Percentiles rank a stretch among this genome's conserved stretches.
These are phyloP conservation scores for Rhinatrema bivittatum DNA, from an alignment of 2,797 vertebrate genomes.

Conservation along the genomic window DNA sequence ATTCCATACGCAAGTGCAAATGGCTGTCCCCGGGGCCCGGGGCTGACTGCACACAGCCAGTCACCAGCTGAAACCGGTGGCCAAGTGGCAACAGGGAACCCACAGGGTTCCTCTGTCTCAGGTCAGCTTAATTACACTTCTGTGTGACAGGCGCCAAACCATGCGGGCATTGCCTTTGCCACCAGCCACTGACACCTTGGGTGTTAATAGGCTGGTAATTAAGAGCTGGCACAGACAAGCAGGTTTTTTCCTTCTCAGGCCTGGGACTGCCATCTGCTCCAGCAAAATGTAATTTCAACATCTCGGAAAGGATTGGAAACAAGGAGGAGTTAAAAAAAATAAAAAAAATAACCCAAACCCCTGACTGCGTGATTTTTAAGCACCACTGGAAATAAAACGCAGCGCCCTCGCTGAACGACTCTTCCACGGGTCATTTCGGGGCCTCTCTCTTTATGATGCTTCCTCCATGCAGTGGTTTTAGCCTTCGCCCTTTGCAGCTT, in stretches of 20 bases:
- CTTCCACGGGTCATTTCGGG: too few species aligned
- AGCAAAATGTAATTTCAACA: too few species aligned
- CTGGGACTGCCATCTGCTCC: constrained; percentile 64
- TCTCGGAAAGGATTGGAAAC: too few species aligned
- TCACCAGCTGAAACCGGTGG: constrained; percentile 47
- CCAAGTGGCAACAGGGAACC: constrained; percentile 54
- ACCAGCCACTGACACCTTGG: constrained; percentile 71
- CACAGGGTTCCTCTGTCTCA: constrained; percentile 49
- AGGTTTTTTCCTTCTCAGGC: constrained; percentile 63
- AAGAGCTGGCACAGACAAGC: constrained; percentile 64
- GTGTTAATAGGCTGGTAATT: constrained; percentile 81
- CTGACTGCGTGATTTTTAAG: too few species aligned
- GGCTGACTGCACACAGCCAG: constrained; percentile 43
- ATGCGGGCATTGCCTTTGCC: constrained; percentile 64
- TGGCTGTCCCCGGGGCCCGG: constrained; percentile 31
- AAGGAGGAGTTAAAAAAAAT: too few species aligned
- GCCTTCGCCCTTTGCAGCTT: too few species aligned
- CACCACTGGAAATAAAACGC: too few species aligned
- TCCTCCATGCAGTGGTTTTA: too few species aligned
- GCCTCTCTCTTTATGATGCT: too few species aligned
- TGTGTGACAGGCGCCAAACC: constrained; percentile 61
- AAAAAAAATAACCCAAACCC: too few species aligned
- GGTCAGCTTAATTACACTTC: constrained; percentile 74
- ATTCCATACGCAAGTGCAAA: constrained; percentile 41
- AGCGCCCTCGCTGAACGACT: too few species aligned